Conservation (phyloP, 2,113 vertebrate species). For the Orthonyx spaldingii region DNA sequence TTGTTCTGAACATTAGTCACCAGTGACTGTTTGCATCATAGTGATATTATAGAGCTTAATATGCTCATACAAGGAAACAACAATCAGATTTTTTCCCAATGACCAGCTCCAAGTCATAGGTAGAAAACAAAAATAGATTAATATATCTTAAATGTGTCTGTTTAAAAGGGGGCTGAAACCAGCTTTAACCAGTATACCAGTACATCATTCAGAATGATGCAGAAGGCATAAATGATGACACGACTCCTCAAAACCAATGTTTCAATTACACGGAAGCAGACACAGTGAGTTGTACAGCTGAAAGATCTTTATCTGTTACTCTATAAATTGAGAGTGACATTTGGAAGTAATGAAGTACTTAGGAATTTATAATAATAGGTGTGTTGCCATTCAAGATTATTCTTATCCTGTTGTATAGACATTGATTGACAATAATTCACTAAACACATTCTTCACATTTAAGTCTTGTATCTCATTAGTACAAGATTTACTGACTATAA, state of each 20-base stretch:
- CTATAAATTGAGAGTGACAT: slow-evolving; percentile 71
- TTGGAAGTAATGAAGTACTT: slow-evolving; percentile 72
- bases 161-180: not conserved
- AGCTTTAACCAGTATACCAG: not conserved
- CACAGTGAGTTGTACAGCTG: slow-evolving; percentile 3
- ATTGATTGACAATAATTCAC: slow-evolving; percentile 71
- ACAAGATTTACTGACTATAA: slow-evolving; percentile 67
- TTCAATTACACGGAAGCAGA: slow-evolving; percentile 41
- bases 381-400: slow-evolving; percentile 73
- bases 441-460: slow-evolving; percentile 68
- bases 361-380: slow-evolving; percentile 74
- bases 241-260: not conserved
- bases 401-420: slow-evolving; percentile 59
- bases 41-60: not conserved
- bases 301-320: slow-evolving; percentile 73
- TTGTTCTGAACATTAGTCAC: not conserved
- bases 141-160: not conserved
- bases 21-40: not conserved
- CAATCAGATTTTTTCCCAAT: not conserved
- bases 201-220: not conserved
- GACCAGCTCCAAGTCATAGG: not conserved
- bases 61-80: not conserved
- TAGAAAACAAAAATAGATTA: not conserved
- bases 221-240: not conserved
- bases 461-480: slow-evolving; percentile 72